Base-by-base conservation (phyloP, 2,888 invertebrate species). In the Corbicula japonica region DNA sequence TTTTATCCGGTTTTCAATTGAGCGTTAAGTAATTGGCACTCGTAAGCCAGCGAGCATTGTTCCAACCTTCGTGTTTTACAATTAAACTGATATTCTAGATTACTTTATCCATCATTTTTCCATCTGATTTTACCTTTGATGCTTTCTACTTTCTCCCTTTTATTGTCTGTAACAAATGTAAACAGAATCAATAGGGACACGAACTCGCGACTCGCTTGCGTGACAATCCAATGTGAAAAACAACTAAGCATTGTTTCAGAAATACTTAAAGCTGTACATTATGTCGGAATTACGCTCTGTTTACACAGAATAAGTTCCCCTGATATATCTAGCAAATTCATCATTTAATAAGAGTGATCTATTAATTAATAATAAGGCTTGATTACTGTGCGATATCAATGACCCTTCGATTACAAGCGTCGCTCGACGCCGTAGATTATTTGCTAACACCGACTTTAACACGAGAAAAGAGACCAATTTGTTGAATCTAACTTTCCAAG, bases 311-410 rank as follows among this genome's bases (percentile, higher is more conserved):
- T 44, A 12, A 41, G 32, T 38, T 71, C 76, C 76, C 80, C 26
- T 34, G 80, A 48, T 62, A 66, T 46, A 35, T 41, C 30, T 32
- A 70, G 46, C 56, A 61, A 73, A 68, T 62, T 35, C 52, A 68
- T 46, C 65, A 65, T 48, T 76, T 38, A 60, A 58, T 46, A 50
- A 30, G 34, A n/a, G 65, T 71, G 74, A 68, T 79, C 74, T 65
- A 79, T 78, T 82, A 78, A 75, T 78, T 72, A 78, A 78, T 76
- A 75, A 78, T 78, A 72, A 68, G 61, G 46, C 76, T 72, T 60
- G 68, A 75, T 82, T 72, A 66, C 38, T 34, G n/a, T 2, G 23
- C 58, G 38, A 62, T 63, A 73, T 58, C 62, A n/a, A n/a, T n/a
- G n/a, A n/a, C n/a, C n/a, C n/a, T n/a, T n/a, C n/a, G n/a, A n/a